Conservation (phyloP, 2,888 invertebrate genomes). For the Oegoconia quadripuncta region DNA sequence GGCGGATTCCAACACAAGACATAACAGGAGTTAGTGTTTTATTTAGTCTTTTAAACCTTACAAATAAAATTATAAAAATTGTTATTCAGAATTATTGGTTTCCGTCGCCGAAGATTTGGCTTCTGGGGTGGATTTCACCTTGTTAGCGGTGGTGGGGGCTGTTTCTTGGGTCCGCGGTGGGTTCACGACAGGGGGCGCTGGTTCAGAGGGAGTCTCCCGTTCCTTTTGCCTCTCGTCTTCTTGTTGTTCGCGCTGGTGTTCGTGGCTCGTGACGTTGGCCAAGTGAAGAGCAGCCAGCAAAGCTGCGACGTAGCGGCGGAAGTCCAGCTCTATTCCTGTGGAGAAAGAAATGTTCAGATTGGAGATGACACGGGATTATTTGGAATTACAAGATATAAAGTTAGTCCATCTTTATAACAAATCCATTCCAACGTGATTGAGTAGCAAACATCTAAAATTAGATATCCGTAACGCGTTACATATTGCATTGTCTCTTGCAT, state of each 20-base stretch:
- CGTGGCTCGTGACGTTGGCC: constrained; percentile 59
- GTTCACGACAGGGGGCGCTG: constrained; percentile 26
- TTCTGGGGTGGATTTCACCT: constrained; percentile 60
- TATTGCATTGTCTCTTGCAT: no score
- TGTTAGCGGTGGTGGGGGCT: constrained; percentile 48
- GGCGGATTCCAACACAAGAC: constrained; percentile 2
- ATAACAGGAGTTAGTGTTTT: not conserved
- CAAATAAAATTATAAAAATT: constrained; percentile 19
- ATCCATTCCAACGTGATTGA: no score
- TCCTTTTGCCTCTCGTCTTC: constrained; percentile 23
- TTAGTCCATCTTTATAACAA: no score
- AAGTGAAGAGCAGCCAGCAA: constrained; percentile 65
- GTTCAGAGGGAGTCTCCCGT: constrained; percentile 24
- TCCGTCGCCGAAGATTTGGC: constrained; percentile 45
- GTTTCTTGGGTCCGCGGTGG: constrained; percentile 27
- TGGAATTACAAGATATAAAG: no score
- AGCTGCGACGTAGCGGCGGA: constrained; percentile 64
- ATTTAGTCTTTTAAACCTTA: constrained; percentile 12
- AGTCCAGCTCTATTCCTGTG: constrained; percentile 62
- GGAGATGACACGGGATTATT: no score
- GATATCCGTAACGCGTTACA: no score
- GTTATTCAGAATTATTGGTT: constrained; percentile 28
- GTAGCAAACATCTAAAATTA: no score
- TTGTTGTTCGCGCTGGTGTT: constrained; percentile 43
- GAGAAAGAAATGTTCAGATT: constrained; percentile 1